Evolutionary conservation across 2,888 invertebrate genomes (phyloP).

Genomic region (Trypoxylon attenuatum): DNA sequence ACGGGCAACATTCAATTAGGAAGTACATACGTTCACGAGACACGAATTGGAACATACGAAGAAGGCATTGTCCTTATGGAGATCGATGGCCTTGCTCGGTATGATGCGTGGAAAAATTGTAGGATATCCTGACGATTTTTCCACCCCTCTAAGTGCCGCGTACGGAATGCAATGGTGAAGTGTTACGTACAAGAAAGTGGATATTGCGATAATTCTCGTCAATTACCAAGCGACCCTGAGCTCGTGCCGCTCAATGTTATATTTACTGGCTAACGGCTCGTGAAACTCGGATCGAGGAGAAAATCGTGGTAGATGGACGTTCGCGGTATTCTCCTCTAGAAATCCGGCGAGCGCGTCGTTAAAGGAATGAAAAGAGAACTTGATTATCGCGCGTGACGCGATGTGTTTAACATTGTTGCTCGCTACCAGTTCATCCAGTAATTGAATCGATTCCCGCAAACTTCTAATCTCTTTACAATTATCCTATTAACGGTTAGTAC

Average conservation of each 20-base stretch:
- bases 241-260: neutral
- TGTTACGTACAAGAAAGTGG: neutral
- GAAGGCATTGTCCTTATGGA: neutral
- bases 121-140: too few species aligned
- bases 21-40: neutral
- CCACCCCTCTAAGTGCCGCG: too few species aligned
- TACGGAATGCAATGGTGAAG: neutral
- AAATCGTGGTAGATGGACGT: slow-evolving; percentile 8
- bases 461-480: too few species aligned
- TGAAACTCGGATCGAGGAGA: slow-evolving; percentile 34
- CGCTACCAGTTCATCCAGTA: neutral
- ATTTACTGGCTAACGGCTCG: slow-evolving; percentile 20
- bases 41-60: neutral
- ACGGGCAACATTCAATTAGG: neutral
- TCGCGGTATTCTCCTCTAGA: neutral
- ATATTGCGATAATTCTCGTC: neutral
- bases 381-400: slow-evolving; percentile 19
- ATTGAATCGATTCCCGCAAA: neutral
- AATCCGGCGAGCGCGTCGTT: slow-evolving; percentile 2
- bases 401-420: neutral
- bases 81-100: neutral
- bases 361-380: neutral
- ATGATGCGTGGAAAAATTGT: neutral
- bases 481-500: too few species aligned
- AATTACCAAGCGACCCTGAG: slow-evolving; percentile 4